phyloP scores from a whole-genome alignment of 2,888 invertebrate genomes.

The Clepsis dumicolana region DNA sequence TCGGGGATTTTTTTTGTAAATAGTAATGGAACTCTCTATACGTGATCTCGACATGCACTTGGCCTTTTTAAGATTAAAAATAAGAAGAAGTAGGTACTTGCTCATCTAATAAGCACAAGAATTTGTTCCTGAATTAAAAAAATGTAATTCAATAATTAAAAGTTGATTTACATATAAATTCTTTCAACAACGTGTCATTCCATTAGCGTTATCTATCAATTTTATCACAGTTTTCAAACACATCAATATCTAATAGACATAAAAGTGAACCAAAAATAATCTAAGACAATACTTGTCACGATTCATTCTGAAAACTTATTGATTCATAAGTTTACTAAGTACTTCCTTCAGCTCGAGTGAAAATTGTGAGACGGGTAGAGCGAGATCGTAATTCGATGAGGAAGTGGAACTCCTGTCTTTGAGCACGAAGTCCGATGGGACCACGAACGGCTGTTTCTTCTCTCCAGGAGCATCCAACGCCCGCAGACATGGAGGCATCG shows the following conservation, averaged over 20 bases:
- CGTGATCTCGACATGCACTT: too few relatives aligned
- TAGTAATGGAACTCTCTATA: too few relatives aligned
- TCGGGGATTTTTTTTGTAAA: too few relatives aligned
- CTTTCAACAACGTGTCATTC: background rate
- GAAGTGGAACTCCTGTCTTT: constrained; percentile 55
- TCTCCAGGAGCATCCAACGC: constrained; percentile 56
- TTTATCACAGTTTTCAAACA: background rate
- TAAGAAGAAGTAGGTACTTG: background rate
- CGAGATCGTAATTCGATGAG: constrained; percentile 60
- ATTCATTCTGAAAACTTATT: background rate
- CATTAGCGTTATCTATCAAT: background rate
- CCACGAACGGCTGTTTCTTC: constrained; percentile 69
- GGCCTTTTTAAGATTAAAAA: background rate
- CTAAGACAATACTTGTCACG: background rate
- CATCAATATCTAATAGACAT: background rate
- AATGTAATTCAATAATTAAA: background rate
- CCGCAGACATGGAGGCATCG: constrained; percentile 71
- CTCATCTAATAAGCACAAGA: background rate
- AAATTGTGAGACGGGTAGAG: constrained; percentile 75
- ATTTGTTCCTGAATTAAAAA: background rate
- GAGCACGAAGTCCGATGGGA: constrained; percentile 75
- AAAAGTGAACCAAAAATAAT: background rate
- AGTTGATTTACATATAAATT: background rate
- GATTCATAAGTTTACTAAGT: constrained; percentile 71
- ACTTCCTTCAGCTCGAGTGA: constrained; percentile 75